Evolutionary conservation across 2,888 invertebrate genomes (phyloP).

Genomic region (Apeira syringaria): DNA sequence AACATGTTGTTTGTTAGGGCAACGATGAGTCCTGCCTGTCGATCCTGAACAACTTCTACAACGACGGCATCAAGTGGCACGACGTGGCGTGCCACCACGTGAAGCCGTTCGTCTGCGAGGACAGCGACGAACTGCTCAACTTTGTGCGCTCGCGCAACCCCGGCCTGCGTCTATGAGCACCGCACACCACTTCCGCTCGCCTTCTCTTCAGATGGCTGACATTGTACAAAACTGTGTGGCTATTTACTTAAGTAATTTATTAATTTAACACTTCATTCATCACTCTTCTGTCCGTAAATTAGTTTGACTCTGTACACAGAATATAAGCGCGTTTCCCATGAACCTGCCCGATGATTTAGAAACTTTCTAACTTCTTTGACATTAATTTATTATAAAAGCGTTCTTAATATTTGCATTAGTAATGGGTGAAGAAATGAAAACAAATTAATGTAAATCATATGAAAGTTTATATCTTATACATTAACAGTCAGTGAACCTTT

Average conservation of each 20-base stretch:
- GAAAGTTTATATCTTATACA: slow-evolving; percentile 24
- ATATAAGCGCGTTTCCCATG: too few species aligned
- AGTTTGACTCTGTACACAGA: too few species aligned
- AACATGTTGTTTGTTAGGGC: slow-evolving; percentile 76
- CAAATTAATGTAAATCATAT: slow-evolving; percentile 18
- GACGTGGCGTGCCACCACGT: slow-evolving; percentile 94
- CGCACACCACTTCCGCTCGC: slow-evolving; percentile 28
- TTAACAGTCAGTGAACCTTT: slow-evolving; percentile 50
- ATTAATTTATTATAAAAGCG: too few species aligned
- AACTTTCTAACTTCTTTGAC: too few species aligned
- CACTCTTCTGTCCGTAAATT: background rate
- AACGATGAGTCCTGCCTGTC: slow-evolving; percentile 96
- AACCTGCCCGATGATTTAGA: too few species aligned
- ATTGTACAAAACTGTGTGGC: slow-evolving; percentile 77
- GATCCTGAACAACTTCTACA: slow-evolving; percentile 96
- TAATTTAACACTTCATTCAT: slow-evolving; percentile 36
- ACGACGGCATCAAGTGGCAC: slow-evolving; percentile 94
- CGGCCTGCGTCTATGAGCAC: slow-evolving; percentile 88
- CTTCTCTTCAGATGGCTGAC: slow-evolving; percentile 67
- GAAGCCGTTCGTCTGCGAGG: slow-evolving; percentile 95
- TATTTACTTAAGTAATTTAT: slow-evolving; percentile 75
- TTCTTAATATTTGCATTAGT: background rate
- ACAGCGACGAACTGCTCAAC: slow-evolving; percentile 94
- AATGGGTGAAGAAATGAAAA: slow-evolving; percentile 16
- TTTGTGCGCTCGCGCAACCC: slow-evolving; percentile 96